These are phyloP conservation scores for Poeciliopsis infans DNA, from an alignment of 2,797 vertebrate genomes.

Conservation along the genomic window DNA sequence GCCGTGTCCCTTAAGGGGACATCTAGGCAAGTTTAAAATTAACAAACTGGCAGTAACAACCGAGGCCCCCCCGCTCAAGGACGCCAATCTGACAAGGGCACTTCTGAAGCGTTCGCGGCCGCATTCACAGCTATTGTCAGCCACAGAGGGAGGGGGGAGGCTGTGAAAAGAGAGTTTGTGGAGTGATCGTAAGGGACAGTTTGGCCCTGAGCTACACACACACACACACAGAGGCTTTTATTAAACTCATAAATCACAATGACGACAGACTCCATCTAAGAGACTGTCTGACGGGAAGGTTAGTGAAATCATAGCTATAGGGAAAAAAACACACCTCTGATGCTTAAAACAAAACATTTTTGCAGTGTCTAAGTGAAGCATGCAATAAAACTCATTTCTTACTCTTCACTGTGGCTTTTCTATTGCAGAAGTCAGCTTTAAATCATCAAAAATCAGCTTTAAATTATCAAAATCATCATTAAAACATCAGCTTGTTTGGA, in stretches of 20 bases:
- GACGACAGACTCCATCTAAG: conserved; percentile 75
- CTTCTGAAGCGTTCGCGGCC: conserved; percentile 69
- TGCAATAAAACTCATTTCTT: conserved; percentile 6
- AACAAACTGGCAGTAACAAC: conserved; percentile 75
- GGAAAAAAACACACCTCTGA: conserved; percentile 34
- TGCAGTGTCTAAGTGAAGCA: conserved; percentile 30
- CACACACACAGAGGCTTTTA: conserved; percentile 69
- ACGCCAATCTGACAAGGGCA: conserved; percentile 75
- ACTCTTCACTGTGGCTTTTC: conserved; percentile 12
- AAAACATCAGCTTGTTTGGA: conserved; percentile 5
- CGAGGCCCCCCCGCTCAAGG: conserved; percentile 72
- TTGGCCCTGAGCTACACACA: conserved; percentile 71
- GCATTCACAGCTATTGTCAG: conserved; percentile 76
- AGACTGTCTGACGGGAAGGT: conserved; percentile 76
- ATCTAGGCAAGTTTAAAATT: conserved; percentile 72
- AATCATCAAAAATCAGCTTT: background rate
- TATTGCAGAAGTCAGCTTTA: background rate
- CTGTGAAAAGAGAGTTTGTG: conserved; percentile 70
- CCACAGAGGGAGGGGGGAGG: conserved; percentile 63
- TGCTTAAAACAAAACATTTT: conserved; percentile 41
- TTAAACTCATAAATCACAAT: conserved; percentile 81
- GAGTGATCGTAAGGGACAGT: conserved; percentile 80
- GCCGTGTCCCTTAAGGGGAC: conserved; percentile 68
- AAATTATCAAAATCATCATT: background rate
- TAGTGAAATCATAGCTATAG: conserved; percentile 61